phyloP scores from a whole-genome alignment of 2,113 vertebrate genomes.

The Pagrus major region DNA sequence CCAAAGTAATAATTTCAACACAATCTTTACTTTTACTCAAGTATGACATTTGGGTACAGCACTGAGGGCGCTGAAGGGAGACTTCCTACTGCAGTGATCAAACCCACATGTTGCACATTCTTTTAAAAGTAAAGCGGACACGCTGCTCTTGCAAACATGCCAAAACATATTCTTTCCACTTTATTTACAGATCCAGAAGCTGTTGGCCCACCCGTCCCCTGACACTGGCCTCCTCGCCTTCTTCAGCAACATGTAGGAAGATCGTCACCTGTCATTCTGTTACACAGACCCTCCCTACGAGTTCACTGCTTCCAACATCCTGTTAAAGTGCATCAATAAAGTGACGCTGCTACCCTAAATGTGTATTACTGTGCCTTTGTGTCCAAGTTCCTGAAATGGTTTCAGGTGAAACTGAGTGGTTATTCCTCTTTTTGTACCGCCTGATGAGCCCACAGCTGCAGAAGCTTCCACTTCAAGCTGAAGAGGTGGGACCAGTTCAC shows the following conservation, averaged over 20 bases:
- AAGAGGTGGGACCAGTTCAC: slow-evolving; percentile 51
- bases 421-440: slow-evolving; percentile 2
- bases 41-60: too few species aligned
- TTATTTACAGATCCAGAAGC: slow-evolving; percentile 87
- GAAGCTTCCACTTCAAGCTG: not conserved
- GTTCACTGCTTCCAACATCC: not conserved
- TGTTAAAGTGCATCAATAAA: slow-evolving; percentile 64
- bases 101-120: not conserved
- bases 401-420: not conserved
- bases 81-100: not conserved
- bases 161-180: not conserved
- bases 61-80: not conserved
- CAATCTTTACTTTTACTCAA: too few species aligned
- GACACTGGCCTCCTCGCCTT: slow-evolving; percentile 88
- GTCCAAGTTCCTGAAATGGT: not conserved
- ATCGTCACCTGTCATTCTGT: slow-evolving; percentile 20
- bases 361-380: slow-evolving; percentile 1
- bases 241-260: slow-evolving; percentile 82
- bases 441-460: not conserved
- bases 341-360: slow-evolving; percentile 28
- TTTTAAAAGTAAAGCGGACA: not conserved
- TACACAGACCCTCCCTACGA: slow-evolving; percentile 9
- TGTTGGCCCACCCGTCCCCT: slow-evolving; percentile 88
- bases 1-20: too few species aligned
- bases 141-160: not conserved